Conservation (phyloP, 1,140 invertebrate genomes). For the Megalopta genalis region DNA sequence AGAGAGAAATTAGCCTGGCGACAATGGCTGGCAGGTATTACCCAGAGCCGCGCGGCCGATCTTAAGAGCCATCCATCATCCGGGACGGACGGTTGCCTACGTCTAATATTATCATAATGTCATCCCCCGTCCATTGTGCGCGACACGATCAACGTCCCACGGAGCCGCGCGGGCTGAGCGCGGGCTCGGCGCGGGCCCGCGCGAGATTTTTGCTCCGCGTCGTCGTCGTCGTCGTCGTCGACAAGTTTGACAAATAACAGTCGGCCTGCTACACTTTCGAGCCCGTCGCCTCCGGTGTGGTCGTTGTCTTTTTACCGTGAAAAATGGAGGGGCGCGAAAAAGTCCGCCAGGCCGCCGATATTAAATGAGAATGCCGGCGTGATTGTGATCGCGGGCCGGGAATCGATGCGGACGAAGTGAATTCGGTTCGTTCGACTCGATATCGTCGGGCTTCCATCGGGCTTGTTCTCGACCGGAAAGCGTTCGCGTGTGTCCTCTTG, state of each 20-base stretch:
- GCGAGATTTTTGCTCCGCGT: constrained; percentile 18
- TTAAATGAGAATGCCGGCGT: no score
- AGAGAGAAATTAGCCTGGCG: constrained; percentile 57
- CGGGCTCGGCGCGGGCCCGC: constrained; percentile 17
- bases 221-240: no score
- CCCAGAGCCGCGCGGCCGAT: constrained; percentile 25
- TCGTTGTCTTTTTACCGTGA: background rate
- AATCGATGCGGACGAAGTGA: no score
- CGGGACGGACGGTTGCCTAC: constrained; percentile 33
- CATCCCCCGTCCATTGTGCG: constrained; percentile 55
- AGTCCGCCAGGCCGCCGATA: no score
- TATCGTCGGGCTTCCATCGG: no score
- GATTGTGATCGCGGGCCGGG: no score
- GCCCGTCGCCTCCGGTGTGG: background rate
- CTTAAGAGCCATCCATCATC: constrained; percentile 65
- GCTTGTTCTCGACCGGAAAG: no score
- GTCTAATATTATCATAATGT: constrained; percentile 70
- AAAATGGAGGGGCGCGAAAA: background rate
- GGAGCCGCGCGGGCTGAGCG: constrained; percentile 31
- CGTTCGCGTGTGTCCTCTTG: no score
- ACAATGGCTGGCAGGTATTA: constrained; percentile 62
- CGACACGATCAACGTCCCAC: constrained; percentile 54
- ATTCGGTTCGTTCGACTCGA: no score
- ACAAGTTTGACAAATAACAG: constrained; percentile 61
- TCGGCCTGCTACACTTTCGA: background rate